phyloP scores from a whole-genome alignment of 2,888 invertebrate genomes.

The Pseudeuparius sepicola region DNA sequence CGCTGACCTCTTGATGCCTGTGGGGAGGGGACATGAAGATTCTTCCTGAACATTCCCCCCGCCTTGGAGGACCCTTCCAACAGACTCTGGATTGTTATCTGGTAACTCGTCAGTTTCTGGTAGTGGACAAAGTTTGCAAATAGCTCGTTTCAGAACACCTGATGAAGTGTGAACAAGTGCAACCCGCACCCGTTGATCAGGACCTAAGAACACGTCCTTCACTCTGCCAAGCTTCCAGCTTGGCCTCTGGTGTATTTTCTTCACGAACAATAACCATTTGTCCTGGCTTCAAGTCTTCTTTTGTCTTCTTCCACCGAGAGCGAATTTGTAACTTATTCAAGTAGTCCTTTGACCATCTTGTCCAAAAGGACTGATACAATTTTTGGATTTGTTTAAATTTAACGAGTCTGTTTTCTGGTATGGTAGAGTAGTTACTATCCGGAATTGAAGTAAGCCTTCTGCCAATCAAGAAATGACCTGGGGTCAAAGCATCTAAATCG shows the following conservation, averaged over 20 bases:
- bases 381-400: neutral
- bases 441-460: neutral
- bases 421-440: neutral
- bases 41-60: no score
- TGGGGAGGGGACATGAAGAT: no score
- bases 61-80: no score
- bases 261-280: neutral
- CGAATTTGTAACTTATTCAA: slow-evolving; percentile 1
- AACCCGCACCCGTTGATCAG: neutral
- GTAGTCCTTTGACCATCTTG: neutral
- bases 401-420: neutral
- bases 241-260: neutral
- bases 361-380: slow-evolving; percentile 1
- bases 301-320: neutral
- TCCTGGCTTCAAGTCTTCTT: neutral
- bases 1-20: no score
- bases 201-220: neutral
- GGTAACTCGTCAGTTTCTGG: no score
- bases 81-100: no score
- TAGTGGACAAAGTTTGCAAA: neutral
- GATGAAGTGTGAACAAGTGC: neutral
- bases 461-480: slow-evolving; percentile 2
- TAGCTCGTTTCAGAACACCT: neutral
- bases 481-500: neutral
- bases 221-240: slow-evolving; percentile 1